Evolutionary conservation across 92 coral and sea anemone genomes (phyloP).

Genomic region (Zoanthus gigantus): DNA sequence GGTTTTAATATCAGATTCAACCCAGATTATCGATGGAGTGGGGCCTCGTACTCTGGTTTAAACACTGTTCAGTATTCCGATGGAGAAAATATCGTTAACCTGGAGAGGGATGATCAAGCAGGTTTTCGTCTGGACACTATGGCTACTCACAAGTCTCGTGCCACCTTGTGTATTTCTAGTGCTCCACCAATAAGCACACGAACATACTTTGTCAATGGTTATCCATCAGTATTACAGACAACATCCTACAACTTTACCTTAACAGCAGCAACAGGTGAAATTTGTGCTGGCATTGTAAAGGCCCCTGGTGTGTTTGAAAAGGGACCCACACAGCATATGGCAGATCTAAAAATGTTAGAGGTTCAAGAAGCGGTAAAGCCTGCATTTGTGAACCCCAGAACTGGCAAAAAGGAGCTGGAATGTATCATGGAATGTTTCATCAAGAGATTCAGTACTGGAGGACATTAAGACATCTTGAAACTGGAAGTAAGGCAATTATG

Average conservation of each 20-base stretch:
- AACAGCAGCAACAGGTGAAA: not conserved
- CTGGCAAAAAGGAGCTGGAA: too few relatives aligned
- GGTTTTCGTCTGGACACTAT: slow-evolving; percentile 54
- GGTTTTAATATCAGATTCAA: not conserved
- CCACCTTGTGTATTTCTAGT: slow-evolving; percentile 38
- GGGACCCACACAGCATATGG: too few relatives aligned
- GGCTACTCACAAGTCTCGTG: slow-evolving; percentile 45
- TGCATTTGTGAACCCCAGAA: too few relatives aligned
- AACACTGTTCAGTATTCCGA: not conserved
- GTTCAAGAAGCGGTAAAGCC: too few relatives aligned
- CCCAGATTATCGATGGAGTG: not conserved
- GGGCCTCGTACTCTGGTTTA: not conserved
- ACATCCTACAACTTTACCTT: slow-evolving; percentile 41
- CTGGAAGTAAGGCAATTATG: too few relatives aligned
- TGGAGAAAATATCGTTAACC: not conserved
- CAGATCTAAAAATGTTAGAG: too few relatives aligned
- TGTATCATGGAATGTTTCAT: too few relatives aligned
- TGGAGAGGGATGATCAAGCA: slow-evolving; percentile 50
- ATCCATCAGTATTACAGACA: slow-evolving; percentile 34
- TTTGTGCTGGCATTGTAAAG: too few relatives aligned
- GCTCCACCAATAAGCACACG: slow-evolving; percentile 1
- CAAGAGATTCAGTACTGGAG: too few relatives aligned
- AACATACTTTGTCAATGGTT: slow-evolving; percentile 34
- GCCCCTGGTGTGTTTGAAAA: too few relatives aligned
- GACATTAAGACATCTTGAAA: too few relatives aligned